phyloP scores from a whole-genome alignment of 2,113 vertebrate genomes.

The Prionailurus viverrinus region DNA sequence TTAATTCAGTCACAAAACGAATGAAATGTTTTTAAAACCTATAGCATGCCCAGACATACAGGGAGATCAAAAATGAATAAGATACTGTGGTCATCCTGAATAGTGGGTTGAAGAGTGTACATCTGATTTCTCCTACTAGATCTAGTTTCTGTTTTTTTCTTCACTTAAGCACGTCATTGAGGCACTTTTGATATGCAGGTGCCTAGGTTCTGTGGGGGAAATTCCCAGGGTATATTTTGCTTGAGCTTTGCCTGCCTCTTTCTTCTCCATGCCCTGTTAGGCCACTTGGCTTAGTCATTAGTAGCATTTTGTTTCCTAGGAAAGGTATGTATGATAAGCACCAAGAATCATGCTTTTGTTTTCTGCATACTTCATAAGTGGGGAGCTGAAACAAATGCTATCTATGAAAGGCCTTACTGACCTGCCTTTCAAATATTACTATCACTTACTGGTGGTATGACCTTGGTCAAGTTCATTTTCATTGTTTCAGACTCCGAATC shows the following conservation, averaged over 20 bases:
- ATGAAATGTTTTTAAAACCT: not conserved
- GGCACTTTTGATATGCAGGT: not conserved
- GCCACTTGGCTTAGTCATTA: not conserved
- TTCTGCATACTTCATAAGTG: not conserved
- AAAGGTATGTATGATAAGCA: not conserved
- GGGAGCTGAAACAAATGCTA: not conserved
- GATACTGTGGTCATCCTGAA: not conserved
- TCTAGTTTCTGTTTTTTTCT: not conserved
- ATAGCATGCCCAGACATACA: not conserved
- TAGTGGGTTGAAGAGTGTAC: not conserved
- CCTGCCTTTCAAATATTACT: not conserved
- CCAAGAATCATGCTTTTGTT: not conserved
- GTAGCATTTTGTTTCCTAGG: not conserved
- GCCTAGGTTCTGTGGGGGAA: not conserved
- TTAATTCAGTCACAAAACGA: not conserved
- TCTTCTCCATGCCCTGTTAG: no score
- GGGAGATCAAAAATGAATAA: not conserved
- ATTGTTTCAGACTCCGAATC: not conserved
- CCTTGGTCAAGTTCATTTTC: not conserved
- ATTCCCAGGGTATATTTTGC: not conserved
- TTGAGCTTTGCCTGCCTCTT: not conserved
- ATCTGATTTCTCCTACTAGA: not conserved
- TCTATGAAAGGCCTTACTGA: not conserved
- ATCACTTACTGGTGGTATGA: not conserved
- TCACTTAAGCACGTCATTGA: not conserved